Base-by-base conservation (phyloP, 1,140 invertebrate genomes). In the Drosophila auraria region DNA sequence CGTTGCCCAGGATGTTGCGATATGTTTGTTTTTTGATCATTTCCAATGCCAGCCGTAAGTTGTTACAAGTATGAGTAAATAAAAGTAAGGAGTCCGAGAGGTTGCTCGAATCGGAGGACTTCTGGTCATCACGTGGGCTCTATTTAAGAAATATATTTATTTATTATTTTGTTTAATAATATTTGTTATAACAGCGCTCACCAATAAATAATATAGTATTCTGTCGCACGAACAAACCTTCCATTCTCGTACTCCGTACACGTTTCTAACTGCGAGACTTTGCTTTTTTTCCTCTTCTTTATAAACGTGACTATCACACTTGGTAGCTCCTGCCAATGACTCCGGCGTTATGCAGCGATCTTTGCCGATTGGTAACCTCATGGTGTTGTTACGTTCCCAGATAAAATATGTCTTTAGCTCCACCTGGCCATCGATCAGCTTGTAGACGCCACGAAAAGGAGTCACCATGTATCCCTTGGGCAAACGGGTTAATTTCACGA, bases 371-470 rank as follows among this genome's bases (percentile, higher is more conserved):
- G 33, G 12, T 1, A 9, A 2, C 17, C 12, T 12, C 36, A 23
- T 5, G 33, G 17, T 38, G 12, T 15, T 38, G 12, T 1, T 15
- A 38, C 53, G 33, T 56, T 38, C 33, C 12, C 33, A 56, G 4
- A 20, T 50, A 14, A 9, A 45, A 50, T 54, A 45, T 1, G 63
- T n/a, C 25, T 42, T 33, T 2, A 70, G 66, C 14, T 70, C 38
- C 17, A 70, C 66, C n/a, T 54, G 27, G 14, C 66, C 66, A 36
- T 70, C 63, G 27, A 54, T 45, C 12, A 69, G 27, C 30, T 69
- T 70, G 63, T 70, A 70, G 15, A 70, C n/a, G 6, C 63, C 66
- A 3, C 38, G 36, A 27, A 14, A 2, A 1, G 64, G 65, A 11
- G 66, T 45, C 2, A 70, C 66, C 63, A 70, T 54, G 23, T 69